A percentile compares a stretch with the other conserved stretches of the same genome.
phyloP scores from a whole-genome alignment of 2,797 vertebrate genomes.

The Phataginus tetradactyla region DNA sequence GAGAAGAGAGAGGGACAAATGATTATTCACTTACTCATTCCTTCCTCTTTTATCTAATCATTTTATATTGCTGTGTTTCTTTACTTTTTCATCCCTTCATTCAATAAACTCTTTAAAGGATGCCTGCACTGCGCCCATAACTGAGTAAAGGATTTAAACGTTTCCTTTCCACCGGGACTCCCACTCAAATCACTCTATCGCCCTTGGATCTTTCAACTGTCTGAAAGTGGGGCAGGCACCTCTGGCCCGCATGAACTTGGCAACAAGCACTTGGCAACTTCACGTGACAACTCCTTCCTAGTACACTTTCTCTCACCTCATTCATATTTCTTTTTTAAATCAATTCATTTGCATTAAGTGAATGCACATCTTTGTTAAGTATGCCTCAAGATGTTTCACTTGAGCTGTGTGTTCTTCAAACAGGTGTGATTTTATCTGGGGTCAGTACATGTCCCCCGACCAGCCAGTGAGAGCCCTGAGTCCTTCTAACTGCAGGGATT shows the following conservation, averaged over 20 bases:
- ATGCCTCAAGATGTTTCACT: not conserved
- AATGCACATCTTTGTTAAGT: not conserved
- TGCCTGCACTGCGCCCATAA: not conserved
- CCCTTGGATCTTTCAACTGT: not conserved
- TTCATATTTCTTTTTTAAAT: not conserved
- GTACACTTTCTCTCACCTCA: not conserved
- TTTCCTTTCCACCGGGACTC: not conserved
- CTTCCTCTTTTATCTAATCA: not conserved
- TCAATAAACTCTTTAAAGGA: not conserved
- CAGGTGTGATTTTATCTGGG: not conserved
- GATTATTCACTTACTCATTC: not conserved
- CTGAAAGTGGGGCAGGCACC: not conserved
- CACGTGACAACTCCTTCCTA: not conserved
- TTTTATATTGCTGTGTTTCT: not conserved
- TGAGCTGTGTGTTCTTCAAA: not conserved
- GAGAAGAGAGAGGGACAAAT: not conserved
- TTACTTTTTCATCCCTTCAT: not conserved
- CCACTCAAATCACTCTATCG: not conserved
- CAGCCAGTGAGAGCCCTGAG: not conserved
- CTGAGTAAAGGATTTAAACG: not conserved
- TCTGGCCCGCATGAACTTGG: not conserved
- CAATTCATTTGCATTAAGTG: not conserved
- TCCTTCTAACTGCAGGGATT: not conserved
- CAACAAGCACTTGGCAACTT: not conserved
- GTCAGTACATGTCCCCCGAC: fast-evolving